Evolutionary conservation across 2,113 vertebrate genomes (phyloP).

Genomic region (Aythya baeri): DNA sequence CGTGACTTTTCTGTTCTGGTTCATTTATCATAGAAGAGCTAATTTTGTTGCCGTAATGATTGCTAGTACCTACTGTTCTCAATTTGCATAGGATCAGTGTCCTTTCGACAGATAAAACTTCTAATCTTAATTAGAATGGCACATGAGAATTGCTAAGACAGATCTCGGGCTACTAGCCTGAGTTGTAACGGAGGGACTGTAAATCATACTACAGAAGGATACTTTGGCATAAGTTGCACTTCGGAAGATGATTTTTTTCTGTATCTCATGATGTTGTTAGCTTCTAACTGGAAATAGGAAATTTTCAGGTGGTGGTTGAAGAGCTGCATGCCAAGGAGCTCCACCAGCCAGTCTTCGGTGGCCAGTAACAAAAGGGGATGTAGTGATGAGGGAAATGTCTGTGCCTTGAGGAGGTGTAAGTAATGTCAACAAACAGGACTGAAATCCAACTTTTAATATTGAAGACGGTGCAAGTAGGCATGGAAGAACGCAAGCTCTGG

Average conservation of each 20-base stretch:
- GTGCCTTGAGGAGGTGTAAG: not conserved
- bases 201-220: not conserved
- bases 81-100: conserved; percentile 15
- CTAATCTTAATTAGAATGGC: not conserved
- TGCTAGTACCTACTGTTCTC: not conserved
- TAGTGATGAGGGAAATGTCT: not conserved
- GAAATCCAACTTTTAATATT: not conserved
- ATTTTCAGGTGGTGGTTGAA: not conserved
- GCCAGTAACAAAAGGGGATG: not conserved
- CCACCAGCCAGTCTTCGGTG: not conserved
- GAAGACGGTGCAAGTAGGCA: not conserved
- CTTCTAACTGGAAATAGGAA: not conserved
- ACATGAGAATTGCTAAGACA: not conserved
- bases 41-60: conserved; percentile 27
- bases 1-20: not conserved
- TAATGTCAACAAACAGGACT: not conserved
- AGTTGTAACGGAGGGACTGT: not conserved
- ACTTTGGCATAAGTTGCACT: not conserved
- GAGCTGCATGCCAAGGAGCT: not conserved
- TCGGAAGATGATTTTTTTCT: not conserved
- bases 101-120: conserved; percentile 20
- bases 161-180: not conserved
- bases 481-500: not conserved
- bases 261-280: not conserved
- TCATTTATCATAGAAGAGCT: conserved; percentile 2